Evolutionary conservation across 1,140 invertebrate species (phyloP), one percentile per base, ranked within the genome.

Genomic region (Apolygus lucorum): DNA sequence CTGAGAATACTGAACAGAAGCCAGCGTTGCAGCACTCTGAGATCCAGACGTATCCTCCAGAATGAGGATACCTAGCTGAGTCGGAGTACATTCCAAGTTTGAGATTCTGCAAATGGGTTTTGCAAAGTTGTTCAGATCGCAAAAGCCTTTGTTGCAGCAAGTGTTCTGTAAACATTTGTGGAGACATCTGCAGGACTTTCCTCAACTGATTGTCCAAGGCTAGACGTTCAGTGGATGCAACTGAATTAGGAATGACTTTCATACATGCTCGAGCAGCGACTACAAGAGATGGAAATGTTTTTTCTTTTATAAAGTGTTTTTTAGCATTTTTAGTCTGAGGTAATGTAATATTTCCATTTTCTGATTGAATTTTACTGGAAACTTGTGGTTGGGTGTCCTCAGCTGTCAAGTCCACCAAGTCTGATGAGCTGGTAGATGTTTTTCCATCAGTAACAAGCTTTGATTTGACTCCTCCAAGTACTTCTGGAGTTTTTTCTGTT

Each of bases 11-110:
- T 74, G 75, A 69, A 28, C 67, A 68, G 26, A 63, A 25, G 69
- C 25, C 26, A 66, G 4, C 66, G 17, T 13, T 14, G n/a, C 91
- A 93, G 77, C 91, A 93, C 65, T 89, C 88, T 1, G 88, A 88
- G 72, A 93, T 91, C 91, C 91, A 94, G 0, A 94, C 90, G 75
- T 93, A 94, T 21, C 91, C 91, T 17, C 90, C 91, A 0, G 89
- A 91, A 77, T 88, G 90, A 0, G 90, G 90, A 76, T 92, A 92
- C 72, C 91, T 92, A 0, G 86, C 84, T 1, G 86, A 86, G 77
- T 93, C 90, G 4, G 88, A 91, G 76, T 92, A 93, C 84, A 91
- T 91, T 34, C 88, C 88, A 82, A 93, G 77, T 77, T 92, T 91
- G 0, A 91, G 79, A 72, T 88, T 88, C 17, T 68, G 76, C 24